These are phyloP conservation scores for Lampris incognitus DNA, from an alignment of 2,113 vertebrate genomes.

Conservation along the genomic window DNA sequence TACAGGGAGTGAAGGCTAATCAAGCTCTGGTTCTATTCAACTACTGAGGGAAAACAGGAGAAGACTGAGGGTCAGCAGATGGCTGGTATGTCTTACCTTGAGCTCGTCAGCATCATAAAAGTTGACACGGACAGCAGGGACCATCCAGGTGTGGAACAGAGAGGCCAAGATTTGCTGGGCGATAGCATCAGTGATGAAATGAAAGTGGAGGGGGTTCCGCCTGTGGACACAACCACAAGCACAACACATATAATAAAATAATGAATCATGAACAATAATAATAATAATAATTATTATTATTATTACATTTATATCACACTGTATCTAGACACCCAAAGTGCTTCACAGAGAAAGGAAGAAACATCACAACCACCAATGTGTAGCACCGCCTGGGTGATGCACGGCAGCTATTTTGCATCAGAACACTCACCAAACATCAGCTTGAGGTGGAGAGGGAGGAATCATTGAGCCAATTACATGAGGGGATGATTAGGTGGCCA, in stretches of 20 bases:
- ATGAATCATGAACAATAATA: neutral
- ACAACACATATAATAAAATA: conserved; percentile 26
- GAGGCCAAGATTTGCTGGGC: conserved; percentile 96
- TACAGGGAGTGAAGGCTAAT: neutral
- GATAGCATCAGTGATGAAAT: conserved; percentile 96
- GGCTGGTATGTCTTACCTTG: conserved; percentile 84
- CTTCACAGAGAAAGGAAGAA: too few species aligned
- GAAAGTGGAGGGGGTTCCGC: conserved; percentile 97
- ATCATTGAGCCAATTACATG: too few species aligned
- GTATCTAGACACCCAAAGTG: too few species aligned
- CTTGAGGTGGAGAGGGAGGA: too few species aligned
- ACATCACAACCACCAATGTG: too few species aligned
- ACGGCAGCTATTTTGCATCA: too few species aligned
- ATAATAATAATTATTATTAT: too few species aligned
- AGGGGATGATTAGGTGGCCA: too few species aligned
- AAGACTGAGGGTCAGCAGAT: neutral
- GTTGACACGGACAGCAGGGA: conserved; percentile 94
- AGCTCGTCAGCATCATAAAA: conserved; percentile 98
- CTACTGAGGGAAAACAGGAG: neutral
- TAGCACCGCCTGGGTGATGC: too few species aligned
- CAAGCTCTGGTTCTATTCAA: too few species aligned
- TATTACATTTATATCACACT: too few species aligned
- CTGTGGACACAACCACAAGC: conserved; percentile 74
- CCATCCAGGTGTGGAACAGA: conserved; percentile 98
- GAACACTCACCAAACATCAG: too few species aligned